Evolutionary conservation across 92 coral and sea anemone species (phyloP), one percentile per base, ranked within the genome.

Genomic region (Epizoanthus fatuus): DNA sequence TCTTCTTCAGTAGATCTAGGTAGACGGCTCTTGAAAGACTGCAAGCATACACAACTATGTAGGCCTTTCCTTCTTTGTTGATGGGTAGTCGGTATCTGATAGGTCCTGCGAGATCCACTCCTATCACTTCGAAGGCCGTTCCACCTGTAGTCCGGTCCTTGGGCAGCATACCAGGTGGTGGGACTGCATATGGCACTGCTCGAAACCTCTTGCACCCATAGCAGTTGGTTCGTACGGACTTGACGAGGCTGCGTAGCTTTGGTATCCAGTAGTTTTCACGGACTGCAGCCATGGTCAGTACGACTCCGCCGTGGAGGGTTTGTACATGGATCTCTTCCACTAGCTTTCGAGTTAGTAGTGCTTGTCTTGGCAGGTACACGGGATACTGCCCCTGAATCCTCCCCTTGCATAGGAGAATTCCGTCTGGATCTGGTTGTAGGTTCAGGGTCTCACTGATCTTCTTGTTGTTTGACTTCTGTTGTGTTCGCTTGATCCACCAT

Each of bases 351-450:
- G 75, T 60, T 57, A 10, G 62, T 37, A 40, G 47, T 19, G 25
- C 40, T 55, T 60, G 47, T 16, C 45, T 72, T 25, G 89, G 84
- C 13, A 86, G 85, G 79, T 86, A 86, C 47, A 86, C 66, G 55
- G 89, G 85, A 66, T 86, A 86, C 83, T 67, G 32, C 19, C 89
- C 89, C 66, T 76, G 75, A 13, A 85, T 63, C 37, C 85, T 63
- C 13, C 89, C 89, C 47, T 53, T 13, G 67, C 85, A 86, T 20
- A 52, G 78, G 39, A 86, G 68, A 3, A 86, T 11, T 0, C 69
- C 68, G n/a, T 77, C 53, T 5, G 17, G 13, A n/a, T 86, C 66
- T 62, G 54, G 57, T 47, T 86, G 68, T 17, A 86, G 62, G 53
- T 86, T 65, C 9, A 84, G 73, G 60, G 19, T 42, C 37, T 44